A percentile compares a stretch with the other conserved stretches of the same genome.
Evolutionary conservation across 2,797 vertebrate genomes (phyloP).

Genomic region (Numenius phaeopus): DNA sequence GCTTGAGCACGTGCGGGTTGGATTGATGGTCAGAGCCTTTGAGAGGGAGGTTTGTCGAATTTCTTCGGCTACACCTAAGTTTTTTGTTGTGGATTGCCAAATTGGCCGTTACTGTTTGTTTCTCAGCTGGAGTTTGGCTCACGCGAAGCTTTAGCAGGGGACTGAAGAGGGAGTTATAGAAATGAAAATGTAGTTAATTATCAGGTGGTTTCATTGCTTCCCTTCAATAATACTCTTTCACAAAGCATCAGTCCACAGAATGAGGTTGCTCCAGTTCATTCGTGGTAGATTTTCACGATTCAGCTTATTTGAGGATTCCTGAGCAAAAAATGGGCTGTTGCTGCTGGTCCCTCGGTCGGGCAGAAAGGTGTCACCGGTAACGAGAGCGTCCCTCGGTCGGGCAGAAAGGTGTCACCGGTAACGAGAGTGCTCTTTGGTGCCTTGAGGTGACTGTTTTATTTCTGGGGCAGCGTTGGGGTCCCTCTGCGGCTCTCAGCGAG

Average conservation of each 20-base stretch:
- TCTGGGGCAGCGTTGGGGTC: not conserved
- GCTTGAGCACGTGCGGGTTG: not conserved
- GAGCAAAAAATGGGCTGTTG: not conserved
- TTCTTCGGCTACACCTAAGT: not conserved
- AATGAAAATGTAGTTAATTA: not conserved
- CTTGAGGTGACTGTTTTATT: not conserved
- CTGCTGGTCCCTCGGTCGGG: not conserved
- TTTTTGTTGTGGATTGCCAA: not conserved
- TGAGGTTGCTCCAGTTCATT: not conserved
- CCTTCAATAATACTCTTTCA: not conserved
- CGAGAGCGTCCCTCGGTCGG: not conserved
- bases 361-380: not conserved
- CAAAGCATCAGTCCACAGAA: not conserved
- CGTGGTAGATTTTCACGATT: accelerated
- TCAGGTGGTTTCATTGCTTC: not conserved
- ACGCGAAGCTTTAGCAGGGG: not conserved
- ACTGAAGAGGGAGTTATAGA: not conserved
- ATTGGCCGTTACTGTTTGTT: not conserved
- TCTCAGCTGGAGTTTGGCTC: not conserved
- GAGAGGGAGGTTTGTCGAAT: not conserved
- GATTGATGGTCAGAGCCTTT: not conserved
- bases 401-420: not conserved
- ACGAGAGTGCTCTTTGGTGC: not conserved
- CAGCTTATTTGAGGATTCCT: not conserved
- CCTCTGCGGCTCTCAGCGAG: not conserved